Evolutionary conservation across 2,888 invertebrate species (phyloP).

Genomic region (Apamea anceps): DNA sequence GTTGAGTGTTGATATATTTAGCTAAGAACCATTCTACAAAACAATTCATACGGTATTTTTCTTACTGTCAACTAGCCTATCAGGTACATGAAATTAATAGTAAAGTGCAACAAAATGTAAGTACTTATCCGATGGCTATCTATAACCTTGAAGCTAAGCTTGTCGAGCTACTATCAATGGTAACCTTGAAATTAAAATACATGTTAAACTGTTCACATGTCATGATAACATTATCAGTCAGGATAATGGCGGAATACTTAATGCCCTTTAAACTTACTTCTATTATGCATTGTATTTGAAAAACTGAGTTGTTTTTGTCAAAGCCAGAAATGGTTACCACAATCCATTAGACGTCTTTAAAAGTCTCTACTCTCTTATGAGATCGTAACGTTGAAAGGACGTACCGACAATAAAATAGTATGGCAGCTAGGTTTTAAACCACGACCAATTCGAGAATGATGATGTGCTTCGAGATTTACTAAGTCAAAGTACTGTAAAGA

Average conservation of each 20-base stretch:
- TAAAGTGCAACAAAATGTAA: constrained; percentile 1
- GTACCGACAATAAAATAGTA: background rate
- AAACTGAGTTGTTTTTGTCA: background rate
- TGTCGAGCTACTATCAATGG: constrained; percentile 29
- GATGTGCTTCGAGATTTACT: background rate
- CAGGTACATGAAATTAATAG: background rate
- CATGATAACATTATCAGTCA: constrained; percentile 49
- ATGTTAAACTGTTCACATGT: constrained; percentile 43
- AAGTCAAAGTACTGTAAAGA: background rate
- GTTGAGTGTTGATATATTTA: background rate
- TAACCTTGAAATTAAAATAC: constrained; percentile 53
- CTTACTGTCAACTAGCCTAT: background rate
- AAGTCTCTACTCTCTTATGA: background rate
- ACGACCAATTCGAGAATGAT: background rate
- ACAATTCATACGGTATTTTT: background rate
- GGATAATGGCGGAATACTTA: constrained; percentile 34
- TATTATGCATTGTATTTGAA: background rate
- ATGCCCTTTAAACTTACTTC: constrained; percentile 30
- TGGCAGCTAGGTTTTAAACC: background rate
- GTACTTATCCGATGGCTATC: background rate
- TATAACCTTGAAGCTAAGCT: constrained; percentile 30
- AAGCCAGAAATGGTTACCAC: background rate
- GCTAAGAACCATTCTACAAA: background rate
- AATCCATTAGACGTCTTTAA: background rate
- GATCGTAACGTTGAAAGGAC: background rate